Conservation (phyloP, 1,140 invertebrate species). For the Aphelinus certus region DNA sequence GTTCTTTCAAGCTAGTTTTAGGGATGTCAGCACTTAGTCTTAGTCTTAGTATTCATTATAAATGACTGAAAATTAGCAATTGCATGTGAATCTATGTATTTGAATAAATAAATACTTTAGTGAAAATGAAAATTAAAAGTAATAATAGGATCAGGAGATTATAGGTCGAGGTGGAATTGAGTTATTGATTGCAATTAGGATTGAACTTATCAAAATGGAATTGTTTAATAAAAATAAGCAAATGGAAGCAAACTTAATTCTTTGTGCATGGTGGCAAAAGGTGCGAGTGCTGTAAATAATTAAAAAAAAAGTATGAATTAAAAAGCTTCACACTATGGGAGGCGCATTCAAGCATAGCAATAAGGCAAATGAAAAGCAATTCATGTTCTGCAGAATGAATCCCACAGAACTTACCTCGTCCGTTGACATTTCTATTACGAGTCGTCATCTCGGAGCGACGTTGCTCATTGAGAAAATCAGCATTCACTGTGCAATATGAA, state of each 20-base stretch:
- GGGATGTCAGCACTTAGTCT: too few species aligned
- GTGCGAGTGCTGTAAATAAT: slow-evolving; percentile 29
- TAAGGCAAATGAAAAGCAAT: slow-evolving; percentile 5
- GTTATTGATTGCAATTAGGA: background rate
- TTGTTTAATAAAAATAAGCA: slow-evolving; percentile 8
- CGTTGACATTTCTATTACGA: slow-evolving; percentile 50
- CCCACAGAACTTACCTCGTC: slow-evolving; percentile 49
- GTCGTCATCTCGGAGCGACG: slow-evolving; percentile 52
- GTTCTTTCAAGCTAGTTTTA: too few species aligned
- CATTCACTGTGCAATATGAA: slow-evolving; percentile 37
- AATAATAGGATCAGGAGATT: slow-evolving; percentile 11
- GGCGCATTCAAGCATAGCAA: slow-evolving; percentile 7
- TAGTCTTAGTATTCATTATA: too few species aligned
- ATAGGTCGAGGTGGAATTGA: background rate
- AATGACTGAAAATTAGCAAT: too few species aligned
- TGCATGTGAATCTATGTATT: too few species aligned
- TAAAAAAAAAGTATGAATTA: slow-evolving; percentile 15
- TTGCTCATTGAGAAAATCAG: slow-evolving; percentile 62
- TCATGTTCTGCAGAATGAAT: slow-evolving; percentile 28
- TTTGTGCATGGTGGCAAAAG: slow-evolving; percentile 17
- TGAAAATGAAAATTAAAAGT: background rate
- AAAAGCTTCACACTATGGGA: slow-evolving; percentile 28
- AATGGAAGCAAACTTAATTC: slow-evolving; percentile 22
- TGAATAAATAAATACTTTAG: too few species aligned
- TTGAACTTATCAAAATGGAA: background rate